These are phyloP conservation scores for Epirrhoe tristata DNA, from an alignment of 2,888 invertebrate genomes.

Conservation along the genomic window DNA sequence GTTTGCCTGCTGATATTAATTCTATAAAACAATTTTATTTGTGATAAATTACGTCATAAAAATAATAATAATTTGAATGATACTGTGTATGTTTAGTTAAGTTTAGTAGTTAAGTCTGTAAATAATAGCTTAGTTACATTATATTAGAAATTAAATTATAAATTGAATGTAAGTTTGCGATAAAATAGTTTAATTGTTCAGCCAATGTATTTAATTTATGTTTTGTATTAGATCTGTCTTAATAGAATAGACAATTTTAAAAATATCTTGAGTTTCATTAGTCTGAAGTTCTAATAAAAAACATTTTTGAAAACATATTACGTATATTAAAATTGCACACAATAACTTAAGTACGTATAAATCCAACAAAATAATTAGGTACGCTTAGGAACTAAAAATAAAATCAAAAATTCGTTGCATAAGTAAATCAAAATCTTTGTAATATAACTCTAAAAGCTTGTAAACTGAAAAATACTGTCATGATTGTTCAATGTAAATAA, in stretches of 20 bases:
- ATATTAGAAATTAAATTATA: background rate
- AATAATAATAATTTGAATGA: background rate
- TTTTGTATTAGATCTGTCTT: conserved; percentile 25
- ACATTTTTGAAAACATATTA: conserved; percentile 26
- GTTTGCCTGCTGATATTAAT: conserved; percentile 60
- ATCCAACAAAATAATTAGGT: conserved; percentile 49
- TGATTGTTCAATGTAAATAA: conserved; percentile 50
- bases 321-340: conserved; percentile 55
- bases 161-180: background rate
- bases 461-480: conserved; percentile 58
- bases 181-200: conserved; percentile 13
- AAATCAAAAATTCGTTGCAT: conserved; percentile 55
- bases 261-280: conserved; percentile 2
- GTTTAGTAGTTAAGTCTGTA: conserved; percentile 12
- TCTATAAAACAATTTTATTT: conserved; percentile 48
- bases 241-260: conserved; percentile 17
- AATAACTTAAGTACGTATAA: conserved; percentile 50
- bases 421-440: conserved; percentile 21
- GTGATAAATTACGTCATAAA: conserved; percentile 57
- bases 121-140: conserved; percentile 17
- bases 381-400: conserved; percentile 45
- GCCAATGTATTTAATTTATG: conserved; percentile 28
- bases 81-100: background rate
- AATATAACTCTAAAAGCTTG: conserved; percentile 43
- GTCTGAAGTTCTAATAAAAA: conserved; percentile 10